Evolutionary conservation across 2,888 invertebrate genomes (phyloP).

Genomic region (Apodemia duryi): DNA sequence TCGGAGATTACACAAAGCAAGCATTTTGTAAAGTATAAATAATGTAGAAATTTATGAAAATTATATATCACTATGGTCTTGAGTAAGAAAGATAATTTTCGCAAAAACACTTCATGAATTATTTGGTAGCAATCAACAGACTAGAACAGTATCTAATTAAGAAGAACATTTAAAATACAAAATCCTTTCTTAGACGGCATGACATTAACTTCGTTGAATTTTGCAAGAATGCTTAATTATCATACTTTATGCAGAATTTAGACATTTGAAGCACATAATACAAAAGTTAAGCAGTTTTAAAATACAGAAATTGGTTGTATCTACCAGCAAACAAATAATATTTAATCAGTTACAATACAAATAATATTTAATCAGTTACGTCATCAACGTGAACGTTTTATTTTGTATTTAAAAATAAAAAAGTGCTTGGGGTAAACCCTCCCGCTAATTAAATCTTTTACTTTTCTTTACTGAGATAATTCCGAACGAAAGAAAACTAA

Average conservation of each 20-base stretch:
- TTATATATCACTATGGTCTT: background rate
- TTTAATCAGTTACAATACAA: background rate
- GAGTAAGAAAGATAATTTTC: background rate
- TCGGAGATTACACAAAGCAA: too few relatives aligned
- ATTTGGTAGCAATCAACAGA: constrained; percentile 9
- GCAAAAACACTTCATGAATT: constrained; percentile 5
- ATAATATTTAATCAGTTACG: background rate
- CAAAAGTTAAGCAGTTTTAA: background rate
- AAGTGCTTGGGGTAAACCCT: too few relatives aligned
- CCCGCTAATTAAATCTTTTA: background rate
- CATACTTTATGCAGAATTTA: background rate
- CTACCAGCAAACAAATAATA: background rate
- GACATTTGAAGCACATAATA: background rate
- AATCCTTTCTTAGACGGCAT: background rate
- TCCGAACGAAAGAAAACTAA: too few relatives aligned
- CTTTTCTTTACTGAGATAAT: background rate
- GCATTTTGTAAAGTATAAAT: too few relatives aligned
- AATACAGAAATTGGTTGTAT: background rate
- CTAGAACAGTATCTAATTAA: constrained; percentile 7
- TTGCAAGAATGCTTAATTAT: background rate
- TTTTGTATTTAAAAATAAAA: too few relatives aligned
- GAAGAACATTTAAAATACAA: constrained; percentile 10
- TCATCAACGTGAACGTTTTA: background rate
- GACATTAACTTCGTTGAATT: background rate
- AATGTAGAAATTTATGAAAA: too few relatives aligned